Percentiles rank a stretch among this genome's conserved stretches.
Conservation (phyloP, 2,797 vertebrate genomes). For the Hyperoplus immaculatus region DNA sequence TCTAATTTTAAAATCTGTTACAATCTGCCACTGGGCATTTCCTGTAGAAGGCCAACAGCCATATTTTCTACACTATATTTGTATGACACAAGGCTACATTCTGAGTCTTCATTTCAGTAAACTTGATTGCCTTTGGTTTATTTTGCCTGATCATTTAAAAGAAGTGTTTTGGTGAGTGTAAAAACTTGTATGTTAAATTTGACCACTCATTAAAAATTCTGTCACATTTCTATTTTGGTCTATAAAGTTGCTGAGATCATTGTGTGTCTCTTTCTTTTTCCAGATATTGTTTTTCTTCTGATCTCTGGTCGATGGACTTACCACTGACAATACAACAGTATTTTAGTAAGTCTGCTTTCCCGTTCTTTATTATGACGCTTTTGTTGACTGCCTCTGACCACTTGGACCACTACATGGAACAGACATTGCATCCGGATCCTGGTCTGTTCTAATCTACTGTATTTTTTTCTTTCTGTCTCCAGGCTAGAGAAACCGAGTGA, state of each 20-base stretch:
- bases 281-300: conserved; percentile 72
- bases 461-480: conserved; percentile 50
- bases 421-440: not conserved
- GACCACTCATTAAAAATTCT: not conserved
- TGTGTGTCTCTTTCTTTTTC: conserved; percentile 37
- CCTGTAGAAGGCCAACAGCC: not conserved
- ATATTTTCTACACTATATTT: not conserved
- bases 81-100: not conserved
- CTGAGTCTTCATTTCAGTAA: not conserved
- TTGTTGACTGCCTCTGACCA: not conserved
- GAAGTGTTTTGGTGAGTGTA: not conserved
- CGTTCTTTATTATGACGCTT: not conserved
- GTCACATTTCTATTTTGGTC: conserved; percentile 1
- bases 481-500: conserved; percentile 89
- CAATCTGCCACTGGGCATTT: too few species aligned
- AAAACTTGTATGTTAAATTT: not conserved
- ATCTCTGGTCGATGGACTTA: conserved; percentile 82
- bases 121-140: not conserved
- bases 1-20: too few species aligned
- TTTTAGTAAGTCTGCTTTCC: conserved; percentile 74
- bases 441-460: not conserved
- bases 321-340: conserved; percentile 75
- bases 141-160: not conserved
- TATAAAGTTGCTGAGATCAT: conserved; percentile 14
- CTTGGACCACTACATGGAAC: not conserved